Evolutionary conservation across 2,888 invertebrate species (phyloP).

Genomic region (Watsonalla binaria): DNA sequence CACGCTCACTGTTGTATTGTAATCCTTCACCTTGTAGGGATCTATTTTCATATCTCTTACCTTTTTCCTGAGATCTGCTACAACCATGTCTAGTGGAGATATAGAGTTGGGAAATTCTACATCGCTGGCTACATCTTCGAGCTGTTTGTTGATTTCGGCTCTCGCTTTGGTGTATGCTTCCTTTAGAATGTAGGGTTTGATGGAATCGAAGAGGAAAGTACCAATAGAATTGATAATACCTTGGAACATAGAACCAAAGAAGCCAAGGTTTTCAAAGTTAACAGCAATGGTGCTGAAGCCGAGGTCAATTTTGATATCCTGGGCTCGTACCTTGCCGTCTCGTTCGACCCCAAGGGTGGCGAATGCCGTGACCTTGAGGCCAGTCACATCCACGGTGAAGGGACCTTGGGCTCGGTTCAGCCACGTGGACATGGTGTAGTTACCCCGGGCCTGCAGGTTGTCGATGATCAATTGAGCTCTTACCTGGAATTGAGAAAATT

Average conservation of each 20-base stretch:
- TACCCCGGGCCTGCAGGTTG: conserved; percentile 83
- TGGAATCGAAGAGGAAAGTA: conserved; percentile 89
- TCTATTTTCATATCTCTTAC: conserved; percentile 83
- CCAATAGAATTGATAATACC: conserved; percentile 90
- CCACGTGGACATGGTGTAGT: conserved; percentile 86
- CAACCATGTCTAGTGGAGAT: conserved; percentile 90
- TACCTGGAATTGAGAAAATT: conserved; percentile 70
- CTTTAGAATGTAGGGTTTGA: conserved; percentile 85
- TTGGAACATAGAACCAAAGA: conserved; percentile 84
- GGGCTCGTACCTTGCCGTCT: conserved; percentile 86
- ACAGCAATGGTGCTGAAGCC: conserved; percentile 86
- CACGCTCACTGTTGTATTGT: conserved; percentile 83
- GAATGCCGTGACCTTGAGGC: conserved; percentile 83
- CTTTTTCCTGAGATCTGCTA: conserved; percentile 85
- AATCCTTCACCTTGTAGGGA: conserved; percentile 86
- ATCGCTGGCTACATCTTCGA: conserved; percentile 82
- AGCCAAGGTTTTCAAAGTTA: conserved; percentile 90
- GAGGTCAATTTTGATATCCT: conserved; percentile 88
- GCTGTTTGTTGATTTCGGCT: conserved; percentile 84
- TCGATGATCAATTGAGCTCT: conserved; percentile 85
- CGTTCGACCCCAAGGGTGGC: conserved; percentile 85
- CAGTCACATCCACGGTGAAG: conserved; percentile 86
- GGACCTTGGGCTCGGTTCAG: conserved; percentile 84
- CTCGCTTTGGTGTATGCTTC: conserved; percentile 87
- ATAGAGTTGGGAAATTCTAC: conserved; percentile 91